Evolutionary conservation across 2,888 invertebrate species (phyloP).

Genomic region (Corbicula japonica): DNA sequence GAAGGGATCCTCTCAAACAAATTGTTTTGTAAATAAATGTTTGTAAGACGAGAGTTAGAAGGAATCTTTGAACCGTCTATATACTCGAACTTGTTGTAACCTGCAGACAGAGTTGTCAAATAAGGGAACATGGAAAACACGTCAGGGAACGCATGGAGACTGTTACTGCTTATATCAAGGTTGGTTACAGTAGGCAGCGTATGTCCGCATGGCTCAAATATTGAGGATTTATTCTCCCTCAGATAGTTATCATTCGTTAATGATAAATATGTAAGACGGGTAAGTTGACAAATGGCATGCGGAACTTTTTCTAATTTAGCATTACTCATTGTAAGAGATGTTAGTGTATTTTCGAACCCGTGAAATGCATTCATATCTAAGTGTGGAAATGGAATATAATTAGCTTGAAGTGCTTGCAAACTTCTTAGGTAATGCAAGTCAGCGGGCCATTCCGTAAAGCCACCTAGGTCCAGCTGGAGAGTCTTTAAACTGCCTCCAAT

Average conservation of each 20-base stretch:
- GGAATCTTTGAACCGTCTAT: neutral
- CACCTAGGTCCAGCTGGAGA: neutral
- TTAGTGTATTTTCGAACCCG: neutral
- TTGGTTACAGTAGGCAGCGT: neutral
- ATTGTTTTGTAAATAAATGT: neutral
- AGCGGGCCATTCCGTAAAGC: neutral
- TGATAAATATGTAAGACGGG: neutral
- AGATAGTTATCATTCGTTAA: neutral
- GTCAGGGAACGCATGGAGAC: neutral
- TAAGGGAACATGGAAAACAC: neutral
- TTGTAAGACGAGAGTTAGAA: neutral
- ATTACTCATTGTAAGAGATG: neutral
- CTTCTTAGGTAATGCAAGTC: neutral
- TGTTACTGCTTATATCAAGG: neutral
- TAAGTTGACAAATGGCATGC: neutral
- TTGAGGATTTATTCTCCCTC: neutral
- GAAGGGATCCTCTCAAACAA: neutral
- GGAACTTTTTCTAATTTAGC: constrained; percentile 1
- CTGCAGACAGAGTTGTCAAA: neutral
- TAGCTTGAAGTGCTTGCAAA: neutral
- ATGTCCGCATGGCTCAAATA: constrained; percentile 1
- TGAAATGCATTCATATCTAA: neutral
- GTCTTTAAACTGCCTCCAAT: neutral
- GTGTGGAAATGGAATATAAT: neutral
- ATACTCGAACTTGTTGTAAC: neutral